Evolutionary conservation across 2,888 invertebrate genomes (phyloP), one percentile per base, ranked within the genome.

Genomic region (Hanleya hanleyi): DNA sequence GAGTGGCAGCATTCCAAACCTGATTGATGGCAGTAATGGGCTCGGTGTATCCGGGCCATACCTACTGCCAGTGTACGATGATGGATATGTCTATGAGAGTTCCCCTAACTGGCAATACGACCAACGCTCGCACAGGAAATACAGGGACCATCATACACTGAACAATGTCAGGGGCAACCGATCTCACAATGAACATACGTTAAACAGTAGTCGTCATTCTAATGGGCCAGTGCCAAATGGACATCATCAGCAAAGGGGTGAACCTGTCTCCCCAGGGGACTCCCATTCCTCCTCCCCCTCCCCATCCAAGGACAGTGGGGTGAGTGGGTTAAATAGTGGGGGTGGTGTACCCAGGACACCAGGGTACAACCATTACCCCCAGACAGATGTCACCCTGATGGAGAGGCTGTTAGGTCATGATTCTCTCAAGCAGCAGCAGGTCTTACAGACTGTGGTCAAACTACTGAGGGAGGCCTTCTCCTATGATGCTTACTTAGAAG

Each of bases 271-370:
- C 69, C 51, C 69, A 74, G 73, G 77, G 37, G 75, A 77, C 41
- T 83, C 84, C 7, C 80, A 80, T 12, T 81, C 87, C 15, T 83
- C 85, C 1, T 86, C 87, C 26, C 85, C 86, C 0, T 87, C 87
- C 12, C 83, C 84, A 0, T 87, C 87, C 6, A 87, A 87, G 71
- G 88, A 86, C 76, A 86, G 87, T 71, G 88, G 88, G 4, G 84
- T 88, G 0, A 84, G 85, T 75, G 84, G 87, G 4, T 76, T 84
- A 72, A 82, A 84, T 50, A 76, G 76, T 69, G 79, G 80, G 35
- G 69, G 57, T 18, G 70, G 68, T 26, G 61, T 62, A 6, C 66
- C 61, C n/a, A 61, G 70, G 5, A 67, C 79, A 0, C 33, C 18
- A 18, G 77, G 77, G 1, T 78, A 70, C 36, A 57, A 57, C 26